Conservation (phyloP, 2,797 vertebrate species). For the Decapterus maruadsi region DNA sequence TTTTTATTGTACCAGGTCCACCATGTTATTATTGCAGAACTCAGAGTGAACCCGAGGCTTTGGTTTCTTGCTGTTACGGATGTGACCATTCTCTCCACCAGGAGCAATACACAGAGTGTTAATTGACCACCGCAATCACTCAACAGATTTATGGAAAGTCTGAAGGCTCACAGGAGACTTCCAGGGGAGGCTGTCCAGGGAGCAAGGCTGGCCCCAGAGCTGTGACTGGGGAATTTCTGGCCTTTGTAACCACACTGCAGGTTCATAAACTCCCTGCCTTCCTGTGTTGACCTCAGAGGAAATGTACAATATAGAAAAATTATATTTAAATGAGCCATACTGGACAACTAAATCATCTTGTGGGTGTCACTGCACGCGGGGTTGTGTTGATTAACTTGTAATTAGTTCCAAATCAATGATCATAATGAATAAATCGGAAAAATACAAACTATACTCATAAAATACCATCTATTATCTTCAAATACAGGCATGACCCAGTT, state of each 20-base stretch:
- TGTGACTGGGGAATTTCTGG: conserved; percentile 58
- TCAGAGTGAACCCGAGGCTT: conserved; percentile 74
- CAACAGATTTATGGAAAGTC: conserved; percentile 79
- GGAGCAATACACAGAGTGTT: conserved; percentile 80
- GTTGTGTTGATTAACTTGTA: conserved; percentile 16
- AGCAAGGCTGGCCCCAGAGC: conserved; percentile 44
- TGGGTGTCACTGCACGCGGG: conserved; percentile 14
- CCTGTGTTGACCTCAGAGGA: conserved; percentile 51
- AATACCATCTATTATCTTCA: conserved; percentile 24
- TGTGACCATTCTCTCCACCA: conserved; percentile 73
- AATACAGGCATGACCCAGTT: conserved; percentile 75
- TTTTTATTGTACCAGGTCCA: conserved; percentile 90
- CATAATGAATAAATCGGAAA: conserved; percentile 28
- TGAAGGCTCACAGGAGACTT: conserved; percentile 75
- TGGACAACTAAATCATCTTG: conserved; percentile 27
- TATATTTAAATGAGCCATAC: conserved; percentile 30
- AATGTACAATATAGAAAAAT: conserved; percentile 45
- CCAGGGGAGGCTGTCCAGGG: conserved; percentile 65
- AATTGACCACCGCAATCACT: conserved; percentile 84
- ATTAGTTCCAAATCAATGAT: conserved; percentile 3
- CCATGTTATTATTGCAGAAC: conserved; percentile 81
- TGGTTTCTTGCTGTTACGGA: conserved; percentile 75
- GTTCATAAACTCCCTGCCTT: conserved; percentile 60
- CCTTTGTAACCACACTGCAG: conserved; percentile 56
- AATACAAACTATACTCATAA: conserved; percentile 12